Evolutionary conservation across 2,888 invertebrate genomes (phyloP).

Genomic region (Eudasyphora cyanicolor): DNA sequence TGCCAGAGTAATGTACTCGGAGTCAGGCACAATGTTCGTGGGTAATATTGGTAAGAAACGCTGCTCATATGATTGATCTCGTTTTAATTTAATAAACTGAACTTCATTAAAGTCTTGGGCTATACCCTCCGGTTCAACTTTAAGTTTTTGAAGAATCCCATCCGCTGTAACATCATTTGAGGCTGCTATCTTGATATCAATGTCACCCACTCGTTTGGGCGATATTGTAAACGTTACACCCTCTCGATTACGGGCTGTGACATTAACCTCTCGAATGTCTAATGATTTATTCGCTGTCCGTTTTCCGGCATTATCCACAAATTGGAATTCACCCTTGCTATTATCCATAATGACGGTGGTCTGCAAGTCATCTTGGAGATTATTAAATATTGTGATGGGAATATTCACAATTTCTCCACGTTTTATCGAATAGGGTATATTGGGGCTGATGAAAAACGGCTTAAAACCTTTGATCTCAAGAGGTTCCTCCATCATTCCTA

Average conservation of each 20-base stretch:
- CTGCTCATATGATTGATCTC: too few species aligned
- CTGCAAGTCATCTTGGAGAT: conserved; percentile 86
- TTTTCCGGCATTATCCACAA: conserved; percentile 76
- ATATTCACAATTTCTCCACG: conserved; percentile 91
- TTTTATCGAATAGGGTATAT: conserved; percentile 88
- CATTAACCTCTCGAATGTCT: conserved; percentile 80
- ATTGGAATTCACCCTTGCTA: conserved; percentile 87
- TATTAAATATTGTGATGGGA: conserved; percentile 92
- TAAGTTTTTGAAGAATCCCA: conserved; percentile 83
- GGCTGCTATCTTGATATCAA: conserved; percentile 86
- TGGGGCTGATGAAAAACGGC: conserved; percentile 87
- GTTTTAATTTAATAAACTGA: too few species aligned
- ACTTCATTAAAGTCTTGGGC: conserved; percentile 77
- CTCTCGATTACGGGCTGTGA: conserved; percentile 86
- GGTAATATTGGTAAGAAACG: conserved; percentile 83
- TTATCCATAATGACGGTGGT: conserved; percentile 91
- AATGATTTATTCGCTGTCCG: conserved; percentile 50
- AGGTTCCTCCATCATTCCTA: conserved; percentile 83
- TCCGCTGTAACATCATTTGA: conserved; percentile 79
- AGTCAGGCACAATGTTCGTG: conserved; percentile 81
- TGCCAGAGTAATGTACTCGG: conserved; percentile 82
- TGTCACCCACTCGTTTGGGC: conserved; percentile 84
- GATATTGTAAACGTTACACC: conserved; percentile 85
- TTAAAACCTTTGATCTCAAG: conserved; percentile 86
- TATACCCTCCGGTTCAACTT: conserved; percentile 87